Evolutionary conservation across 2,113 vertebrate genomes (phyloP), one percentile per base, ranked within the genome.

Genomic region (Enhydra lutris): DNA sequence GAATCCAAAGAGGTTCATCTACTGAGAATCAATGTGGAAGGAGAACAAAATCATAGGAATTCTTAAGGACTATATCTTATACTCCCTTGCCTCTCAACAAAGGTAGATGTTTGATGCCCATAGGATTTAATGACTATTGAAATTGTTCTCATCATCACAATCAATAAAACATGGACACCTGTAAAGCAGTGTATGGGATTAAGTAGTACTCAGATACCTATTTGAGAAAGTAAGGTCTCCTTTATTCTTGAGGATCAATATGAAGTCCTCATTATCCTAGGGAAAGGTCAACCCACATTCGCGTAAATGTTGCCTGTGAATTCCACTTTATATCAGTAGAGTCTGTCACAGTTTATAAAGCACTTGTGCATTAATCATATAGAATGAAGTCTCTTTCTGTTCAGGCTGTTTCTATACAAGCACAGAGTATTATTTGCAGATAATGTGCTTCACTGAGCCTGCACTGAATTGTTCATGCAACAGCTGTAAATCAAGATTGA

Each of bases 401-500:
- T 73, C 63, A 45, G 31, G 45, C 55, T 92, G 63, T 78, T 94
- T 82, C 93, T 83, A 42, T 73, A 42, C 45, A 92, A 96, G 89
- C 67, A 71, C 76, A 85, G 89, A 94, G 91, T 36, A 94, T 96
- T 96, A 89, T 97, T 85, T 95, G 81, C 36, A 98, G 97, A 97
- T 86, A 94, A 74, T n/a, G 63, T 83, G 92, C 92, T 98, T 94
- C 97, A 80, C 92, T 86, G 90, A 96, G 85, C 91, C 78, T 97
- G 73, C 65, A 91, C 21, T 50, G 96, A 94, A 96, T 83, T 93
- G 88, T 80, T 98, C 98, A 97, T 0, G n/a, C 91, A 96, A 91
- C 73, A 95, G 94, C 95, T 95, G 76, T 92, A 98, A 92, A 96
- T 97, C 97, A 98, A 96, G 95, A 93, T 83, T 97, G 96, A 96